These are phyloP conservation scores for Pelusios castaneus DNA, from an alignment of 2,113 vertebrate genomes.

Conservation along the genomic window DNA sequence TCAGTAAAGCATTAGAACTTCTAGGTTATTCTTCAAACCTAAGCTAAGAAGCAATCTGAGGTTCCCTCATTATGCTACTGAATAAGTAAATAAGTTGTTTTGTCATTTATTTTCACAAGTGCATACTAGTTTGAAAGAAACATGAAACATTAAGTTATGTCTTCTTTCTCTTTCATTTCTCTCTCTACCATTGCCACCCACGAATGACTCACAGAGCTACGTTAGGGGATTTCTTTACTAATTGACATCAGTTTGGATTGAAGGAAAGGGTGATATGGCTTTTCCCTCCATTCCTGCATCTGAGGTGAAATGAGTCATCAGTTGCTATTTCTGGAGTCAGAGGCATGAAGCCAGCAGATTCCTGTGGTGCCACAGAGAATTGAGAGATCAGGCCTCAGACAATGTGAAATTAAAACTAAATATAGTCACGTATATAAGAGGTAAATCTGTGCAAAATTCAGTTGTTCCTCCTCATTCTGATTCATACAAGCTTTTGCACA, in stretches of 20 bases:
- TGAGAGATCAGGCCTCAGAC: rapidly evolving
- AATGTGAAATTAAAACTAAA: background rate
- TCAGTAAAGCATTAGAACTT: background rate
- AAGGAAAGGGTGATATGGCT: rapidly evolving
- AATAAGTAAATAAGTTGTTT: background rate
- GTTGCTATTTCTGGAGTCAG: background rate
- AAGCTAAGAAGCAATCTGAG: background rate
- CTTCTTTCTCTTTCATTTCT: background rate
- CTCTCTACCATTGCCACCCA: background rate
- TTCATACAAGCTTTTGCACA: background rate
- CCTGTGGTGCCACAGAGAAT: rapidly evolving
- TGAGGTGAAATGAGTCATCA: background rate
- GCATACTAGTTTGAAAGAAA: background rate
- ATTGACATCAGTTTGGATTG: rapidly evolving
- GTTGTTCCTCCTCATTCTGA: rapidly evolving
- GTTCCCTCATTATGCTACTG: background rate
- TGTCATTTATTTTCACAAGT: background rate
- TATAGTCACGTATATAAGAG: background rate
- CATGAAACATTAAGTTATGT: background rate
- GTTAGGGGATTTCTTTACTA: background rate
- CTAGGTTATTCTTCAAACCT: background rate
- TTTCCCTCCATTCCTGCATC: background rate
- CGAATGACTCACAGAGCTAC: rapidly evolving
- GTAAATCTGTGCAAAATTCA: rapidly evolving
- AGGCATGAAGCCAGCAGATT: background rate